phyloP scores from a whole-genome alignment of 2,888 invertebrate species.

The Spodoptera littoralis region DNA sequence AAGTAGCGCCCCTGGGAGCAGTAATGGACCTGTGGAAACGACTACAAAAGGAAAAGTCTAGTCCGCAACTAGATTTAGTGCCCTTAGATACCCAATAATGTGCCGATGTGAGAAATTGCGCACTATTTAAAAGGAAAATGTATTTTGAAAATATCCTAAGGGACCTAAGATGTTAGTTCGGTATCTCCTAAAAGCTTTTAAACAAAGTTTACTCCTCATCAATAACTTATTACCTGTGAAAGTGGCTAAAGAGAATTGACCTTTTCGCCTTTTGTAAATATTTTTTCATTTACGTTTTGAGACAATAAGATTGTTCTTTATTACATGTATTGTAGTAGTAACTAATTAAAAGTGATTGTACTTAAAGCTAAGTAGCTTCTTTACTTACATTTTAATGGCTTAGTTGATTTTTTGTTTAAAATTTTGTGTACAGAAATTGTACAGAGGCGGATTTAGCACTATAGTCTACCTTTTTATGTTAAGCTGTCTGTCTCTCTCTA shows the following conservation, averaged over 20 bases:
- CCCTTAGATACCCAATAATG: constrained; percentile 72
- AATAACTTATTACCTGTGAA: not conserved
- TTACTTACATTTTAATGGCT: no score
- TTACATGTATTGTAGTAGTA: no score
- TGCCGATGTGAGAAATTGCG: constrained; percentile 61
- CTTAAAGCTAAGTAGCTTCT: no score
- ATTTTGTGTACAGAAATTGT: no score
- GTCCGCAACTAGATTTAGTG: constrained; percentile 80
- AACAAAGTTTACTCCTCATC: constrained; percentile 11
- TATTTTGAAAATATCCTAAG: constrained; percentile 47
- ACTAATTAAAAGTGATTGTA: no score
- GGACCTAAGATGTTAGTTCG: constrained; percentile 13
- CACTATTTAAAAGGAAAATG: constrained; percentile 45
- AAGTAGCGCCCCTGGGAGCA: constrained; percentile 73
- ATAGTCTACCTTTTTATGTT: no score
- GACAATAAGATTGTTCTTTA: no score
- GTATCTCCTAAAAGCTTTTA: constrained; percentile 23
- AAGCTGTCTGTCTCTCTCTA: no score
- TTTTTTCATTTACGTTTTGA: no score
- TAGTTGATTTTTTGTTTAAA: no score
- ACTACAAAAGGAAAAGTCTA: constrained; percentile 78
- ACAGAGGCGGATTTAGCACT: no score
- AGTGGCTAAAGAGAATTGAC: not conserved
- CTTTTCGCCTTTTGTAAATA: not conserved
- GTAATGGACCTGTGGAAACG: constrained; percentile 80